Base-by-base conservation (phyloP, 1,140 invertebrate genomes). In the Aphaenogaster rudis region DNA sequence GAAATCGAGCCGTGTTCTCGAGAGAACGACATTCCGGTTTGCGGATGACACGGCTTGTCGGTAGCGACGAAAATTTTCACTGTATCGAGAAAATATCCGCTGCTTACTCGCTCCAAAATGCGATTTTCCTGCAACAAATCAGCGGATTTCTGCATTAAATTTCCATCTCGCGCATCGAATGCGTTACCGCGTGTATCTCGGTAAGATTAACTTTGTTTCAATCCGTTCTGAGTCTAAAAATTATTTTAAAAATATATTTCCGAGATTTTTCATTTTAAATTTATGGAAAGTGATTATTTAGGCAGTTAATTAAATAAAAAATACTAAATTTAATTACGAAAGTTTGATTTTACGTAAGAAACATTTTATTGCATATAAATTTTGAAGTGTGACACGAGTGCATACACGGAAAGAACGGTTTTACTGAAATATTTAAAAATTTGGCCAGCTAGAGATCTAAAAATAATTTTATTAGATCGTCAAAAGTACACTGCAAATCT, bases 1-100 rank as follows among this genome's bases (percentile, higher is more conserved):
- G 52, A 80, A 59, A 64, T 78, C 21, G 50, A 48, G 33, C 42
- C 21, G 48, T 64, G 61, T 67, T 77, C 48, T 59, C 74, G 85
- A 80, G 42, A 45, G 8, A 80, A 67, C 15, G 21, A 50, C 6
- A 28, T 80, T 79, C 52, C n/a, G 63, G 52, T 50, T 69, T 80
- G 21, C 63, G n/a, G 13, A 80, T 69, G 52, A 80, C 52, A 57
- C 13, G 63, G 39, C 11, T 54, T 76, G 71, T 85, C 59, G 45
- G 48, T 39, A 52, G 21, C 45, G 36, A 54, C 50, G 28, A 80
- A 17, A 80, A 52, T 86, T 59, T 80, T 86, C 13, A 39, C 11
- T 80, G 1, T 42, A 48, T 86, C 52, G 13, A 42, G 11, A 39
- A 66, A 74, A 74, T 72, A 82, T 80, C 36, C 50, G 5, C 1